Evolutionary conservation across 2,113 vertebrate genomes (phyloP).

Genomic region (Phrynosoma platyrhinos): DNA sequence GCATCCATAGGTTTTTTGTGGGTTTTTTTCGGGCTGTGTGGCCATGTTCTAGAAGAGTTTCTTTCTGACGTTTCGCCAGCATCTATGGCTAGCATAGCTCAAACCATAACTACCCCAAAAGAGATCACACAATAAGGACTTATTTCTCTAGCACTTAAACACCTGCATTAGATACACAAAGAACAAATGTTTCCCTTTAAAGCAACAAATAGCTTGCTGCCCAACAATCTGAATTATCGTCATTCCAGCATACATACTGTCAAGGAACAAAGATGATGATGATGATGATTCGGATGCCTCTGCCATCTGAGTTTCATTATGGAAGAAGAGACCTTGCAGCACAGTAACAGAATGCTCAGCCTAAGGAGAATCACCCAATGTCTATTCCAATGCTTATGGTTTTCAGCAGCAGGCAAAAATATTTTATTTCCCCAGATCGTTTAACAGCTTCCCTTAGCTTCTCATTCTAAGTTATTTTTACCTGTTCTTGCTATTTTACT

Average conservation of each 20-base stretch:
- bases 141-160: neutral
- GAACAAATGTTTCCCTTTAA: neutral
- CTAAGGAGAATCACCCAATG: neutral
- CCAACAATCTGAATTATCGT: neutral
- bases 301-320: neutral
- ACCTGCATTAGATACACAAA: neutral
- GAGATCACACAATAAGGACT: neutral
- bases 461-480: neutral
- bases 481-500: neutral
- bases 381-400: too few species aligned
- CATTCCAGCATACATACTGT: neutral
- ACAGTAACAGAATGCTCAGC: neutral
- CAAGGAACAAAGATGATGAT: neutral
- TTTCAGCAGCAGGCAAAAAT: too few species aligned
- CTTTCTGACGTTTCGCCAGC: too few species aligned
- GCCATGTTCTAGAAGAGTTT: too few species aligned
- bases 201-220: neutral
- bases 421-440: neutral
- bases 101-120: neutral
- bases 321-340: neutral
- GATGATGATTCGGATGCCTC: too few species aligned
- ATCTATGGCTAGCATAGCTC: too few species aligned
- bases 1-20: too few species aligned
- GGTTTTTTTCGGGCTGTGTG: too few species aligned
- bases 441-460: neutral